phyloP scores from a whole-genome alignment of 2,888 invertebrate species.

The Abrostola tripartita region DNA sequence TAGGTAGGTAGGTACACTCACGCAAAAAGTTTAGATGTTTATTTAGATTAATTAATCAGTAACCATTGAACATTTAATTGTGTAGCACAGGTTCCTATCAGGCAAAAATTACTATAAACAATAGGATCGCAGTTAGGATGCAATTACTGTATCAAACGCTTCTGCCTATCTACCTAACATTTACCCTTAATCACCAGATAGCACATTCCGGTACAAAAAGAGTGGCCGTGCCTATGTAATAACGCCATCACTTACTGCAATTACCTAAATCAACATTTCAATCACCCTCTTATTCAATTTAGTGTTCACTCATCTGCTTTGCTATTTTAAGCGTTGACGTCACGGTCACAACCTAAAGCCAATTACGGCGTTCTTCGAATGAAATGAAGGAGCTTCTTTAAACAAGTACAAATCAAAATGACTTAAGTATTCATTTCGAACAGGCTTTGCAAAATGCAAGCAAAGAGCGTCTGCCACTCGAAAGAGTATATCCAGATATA shows the following conservation, averaged over 20 bases:
- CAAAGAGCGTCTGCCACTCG: slow-evolving; percentile 58
- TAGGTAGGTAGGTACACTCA: too few relatives aligned
- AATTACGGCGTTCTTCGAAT: slow-evolving; percentile 46
- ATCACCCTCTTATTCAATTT: slow-evolving; percentile 30
- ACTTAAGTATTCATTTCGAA: slow-evolving; percentile 45
- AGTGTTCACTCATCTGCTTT: slow-evolving; percentile 38
- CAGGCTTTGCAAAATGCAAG: slow-evolving; percentile 39
- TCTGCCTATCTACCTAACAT: too few relatives aligned
- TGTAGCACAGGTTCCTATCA: too few relatives aligned
- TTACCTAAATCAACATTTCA: slow-evolving; percentile 20
- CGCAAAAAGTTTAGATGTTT: too few relatives aligned
- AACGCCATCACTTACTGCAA: not conserved
- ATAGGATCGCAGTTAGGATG: too few relatives aligned
- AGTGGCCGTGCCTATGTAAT: not conserved
- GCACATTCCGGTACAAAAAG: not conserved
- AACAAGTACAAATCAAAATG: slow-evolving; percentile 52
- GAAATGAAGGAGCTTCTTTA: slow-evolving; percentile 36
- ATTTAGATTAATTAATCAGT: too few relatives aligned
- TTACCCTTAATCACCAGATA: too few relatives aligned
- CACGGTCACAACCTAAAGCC: slow-evolving; percentile 32
- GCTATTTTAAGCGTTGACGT: slow-evolving; percentile 42
- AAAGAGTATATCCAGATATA: slow-evolving; percentile 68
- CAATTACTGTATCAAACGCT: too few relatives aligned
- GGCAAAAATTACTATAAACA: too few relatives aligned
- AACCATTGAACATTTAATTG: too few relatives aligned